Base-by-base conservation (phyloP, 2,113 vertebrate genomes). In the Nannospalax galili region DNA sequence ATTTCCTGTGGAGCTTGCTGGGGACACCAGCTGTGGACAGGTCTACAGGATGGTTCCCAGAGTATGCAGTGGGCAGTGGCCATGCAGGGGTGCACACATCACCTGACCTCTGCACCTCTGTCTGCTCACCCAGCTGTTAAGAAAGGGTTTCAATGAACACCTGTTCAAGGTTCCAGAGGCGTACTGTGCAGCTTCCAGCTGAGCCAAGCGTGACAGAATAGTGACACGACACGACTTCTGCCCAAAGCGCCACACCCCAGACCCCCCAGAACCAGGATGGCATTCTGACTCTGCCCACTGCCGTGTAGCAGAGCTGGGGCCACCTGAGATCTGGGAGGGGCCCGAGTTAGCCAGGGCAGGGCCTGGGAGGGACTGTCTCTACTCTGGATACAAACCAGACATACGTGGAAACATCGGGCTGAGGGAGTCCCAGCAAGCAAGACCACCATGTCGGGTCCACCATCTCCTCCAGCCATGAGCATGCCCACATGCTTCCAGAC, bases 361-460 rank as follows among this genome's bases (percentile, higher is more conserved):
- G 56, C 40, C 72, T 10, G 81, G 30, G 30, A 40, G 40, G 45
- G 24, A 2, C 37, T 26, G 1, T n/a, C 73, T 9, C 8, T 17
- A 52, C 37, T 45, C 64, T 79, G 62, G 10, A 37, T 52, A 45
- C 19, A 42, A 32, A 48, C 15, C 45, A 9, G 16, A 8, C 17
- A 22, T 20, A 62, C 26, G 60, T 77, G 69, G 4, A 22, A 60
- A 48, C 35, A 7, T 12, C 32, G 22, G 73, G 48, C 40, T 40
- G 58, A 70, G 52, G 32, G 30, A 1, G 0, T 42, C 32, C 86
- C 5, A 52, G 62, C 1, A 32, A 24, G 12, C 1, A 45, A 82
- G 16, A 75, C 1, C 15, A 19, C 62, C 1, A 1, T 3, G 10
- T 1, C 42, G 56, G 7, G 12, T 40, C 42, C 30, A 6, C 5